Base-by-base conservation (phyloP, 2,797 vertebrate genomes). In the Cynopterus sphinx region DNA sequence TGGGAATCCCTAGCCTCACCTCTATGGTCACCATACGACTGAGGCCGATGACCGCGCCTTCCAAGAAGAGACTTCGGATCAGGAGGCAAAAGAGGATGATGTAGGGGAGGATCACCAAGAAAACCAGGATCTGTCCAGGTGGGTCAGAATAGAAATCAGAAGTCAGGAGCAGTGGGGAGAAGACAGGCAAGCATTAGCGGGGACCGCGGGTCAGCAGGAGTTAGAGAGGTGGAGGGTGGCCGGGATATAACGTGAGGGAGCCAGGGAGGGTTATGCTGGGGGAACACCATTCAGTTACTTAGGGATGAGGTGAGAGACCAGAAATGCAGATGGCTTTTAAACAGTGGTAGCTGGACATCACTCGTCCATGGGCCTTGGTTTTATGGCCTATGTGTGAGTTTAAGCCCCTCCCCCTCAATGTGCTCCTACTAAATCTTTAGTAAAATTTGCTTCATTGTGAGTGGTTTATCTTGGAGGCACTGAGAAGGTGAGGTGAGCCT, bases 71-170 rank as follows among this genome's bases (percentile, higher is more conserved):
- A 17, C 74, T 21, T 10, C 19, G 87, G 86, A 93, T 13, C 53
- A 95, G 67, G 65, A 97, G n/a, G 87, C 75, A 93, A 87, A 91
- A 0, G 84, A 97, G 75, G 59, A 91, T 0, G 61, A 87, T 0
- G 26, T 6, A 84, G 46, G 49, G 74, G 16, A 95, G 10, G 28
- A 94, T 26, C 13, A 94, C 21, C 2, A 53, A 82, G 67, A 73
- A 71, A 21, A 67, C 10, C 77, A 96, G 89, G 61, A 36, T 63
- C 96, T 95, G 61, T 24, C 33, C 53, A 1, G 81, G 75, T 4
- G 19, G 39, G 61, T 55, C 6, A 24, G n/a, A 55, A 63, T 10
- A 59, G 70, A 65, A 65, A 77, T 12, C 39, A 2, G 26, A 55
- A 59, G 86, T 81, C 57, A 86, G 65, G 67, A 46, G 55, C 74